Conservation (phyloP, 2,888 invertebrate genomes). For the Magallana nippona region DNA sequence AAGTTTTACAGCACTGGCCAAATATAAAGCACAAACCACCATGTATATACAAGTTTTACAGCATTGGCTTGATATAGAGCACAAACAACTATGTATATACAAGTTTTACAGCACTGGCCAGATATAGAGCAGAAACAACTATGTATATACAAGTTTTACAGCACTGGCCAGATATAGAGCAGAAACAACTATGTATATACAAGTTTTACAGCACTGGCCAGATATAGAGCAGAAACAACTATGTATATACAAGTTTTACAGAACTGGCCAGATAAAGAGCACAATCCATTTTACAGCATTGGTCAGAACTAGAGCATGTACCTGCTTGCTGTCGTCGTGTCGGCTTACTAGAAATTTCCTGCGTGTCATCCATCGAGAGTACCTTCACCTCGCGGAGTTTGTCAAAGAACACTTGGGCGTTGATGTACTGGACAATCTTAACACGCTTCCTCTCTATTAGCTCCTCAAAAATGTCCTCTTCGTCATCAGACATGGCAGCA, state of each 20-base stretch:
- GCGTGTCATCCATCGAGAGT: slow-evolving; percentile 41
- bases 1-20: not conserved
- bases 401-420: slow-evolving; percentile 42
- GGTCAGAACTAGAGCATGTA: not conserved
- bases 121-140: not conserved
- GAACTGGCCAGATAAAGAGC: too few relatives aligned
- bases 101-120: too few relatives aligned
- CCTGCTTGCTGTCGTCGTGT: slow-evolving; percentile 43
- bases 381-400: slow-evolving; percentile 37
- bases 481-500: not conserved
- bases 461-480: slow-evolving; percentile 35
- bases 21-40: not conserved
- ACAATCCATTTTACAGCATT: not conserved
- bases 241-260: too few relatives aligned
- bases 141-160: too few relatives aligned
- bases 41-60: too few relatives aligned
- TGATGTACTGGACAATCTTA: slow-evolving; percentile 43
- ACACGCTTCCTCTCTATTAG: slow-evolving; percentile 41
- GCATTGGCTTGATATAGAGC: too few relatives aligned
- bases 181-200: not conserved
- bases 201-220: not conserved
- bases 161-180: too few relatives aligned
- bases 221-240: not conserved
- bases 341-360: slow-evolving; percentile 32
- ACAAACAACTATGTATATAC: not conserved